Evolutionary conservation across 2,797 vertebrate species (phyloP).

Genomic region (Clarias platycephalus): DNA sequence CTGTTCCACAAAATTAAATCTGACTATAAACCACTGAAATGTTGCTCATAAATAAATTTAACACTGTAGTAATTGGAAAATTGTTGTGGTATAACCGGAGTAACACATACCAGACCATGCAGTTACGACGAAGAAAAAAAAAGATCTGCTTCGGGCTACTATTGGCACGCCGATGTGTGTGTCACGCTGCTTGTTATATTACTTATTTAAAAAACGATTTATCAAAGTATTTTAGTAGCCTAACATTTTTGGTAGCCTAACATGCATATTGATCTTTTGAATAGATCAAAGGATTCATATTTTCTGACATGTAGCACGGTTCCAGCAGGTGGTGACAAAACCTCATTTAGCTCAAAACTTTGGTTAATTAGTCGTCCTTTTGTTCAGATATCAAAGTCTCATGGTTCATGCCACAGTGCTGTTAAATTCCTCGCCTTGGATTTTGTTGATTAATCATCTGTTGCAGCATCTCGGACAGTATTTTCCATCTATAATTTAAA

Average conservation of each 20-base stretch:
- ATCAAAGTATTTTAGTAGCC: neutral
- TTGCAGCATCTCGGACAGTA: neutral
- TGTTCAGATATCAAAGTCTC: neutral
- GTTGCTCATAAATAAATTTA: neutral
- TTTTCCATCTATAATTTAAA: neutral
- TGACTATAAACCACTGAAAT: neutral
- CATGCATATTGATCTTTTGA: too few species aligned
- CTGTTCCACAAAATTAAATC: neutral
- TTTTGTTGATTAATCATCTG: neutral
- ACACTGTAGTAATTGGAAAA: neutral
- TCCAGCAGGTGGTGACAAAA: constrained; percentile 19
- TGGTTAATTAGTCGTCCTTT: neutral
- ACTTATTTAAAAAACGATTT: neutral
- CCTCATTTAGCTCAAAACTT: neutral
- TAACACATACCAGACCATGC: neutral
- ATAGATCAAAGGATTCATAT: too few species aligned
- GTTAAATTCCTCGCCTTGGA: neutral
- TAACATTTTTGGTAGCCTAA: neutral
- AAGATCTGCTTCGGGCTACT: neutral
- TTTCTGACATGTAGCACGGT: neutral
- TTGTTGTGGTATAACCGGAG: neutral
- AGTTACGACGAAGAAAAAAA: neutral
- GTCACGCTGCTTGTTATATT: neutral
- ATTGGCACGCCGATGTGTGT: neutral
- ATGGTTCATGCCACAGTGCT: neutral